A percentile compares a stretch with the other conserved stretches of the same genome.
phyloP scores from a whole-genome alignment of 2,888 invertebrate species.

The Rhingia campestris region DNA sequence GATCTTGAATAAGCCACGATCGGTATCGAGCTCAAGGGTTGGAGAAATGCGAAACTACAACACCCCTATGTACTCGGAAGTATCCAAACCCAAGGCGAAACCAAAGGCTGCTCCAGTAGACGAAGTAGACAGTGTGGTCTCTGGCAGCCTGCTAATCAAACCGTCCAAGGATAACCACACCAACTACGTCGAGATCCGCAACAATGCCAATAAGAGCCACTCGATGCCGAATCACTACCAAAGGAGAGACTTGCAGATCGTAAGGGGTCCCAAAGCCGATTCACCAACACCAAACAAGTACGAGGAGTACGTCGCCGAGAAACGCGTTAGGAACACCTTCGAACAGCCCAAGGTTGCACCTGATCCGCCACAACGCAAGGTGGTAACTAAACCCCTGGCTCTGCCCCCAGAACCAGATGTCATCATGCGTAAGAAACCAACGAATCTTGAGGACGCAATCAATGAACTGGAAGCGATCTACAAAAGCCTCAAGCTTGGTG shows the following conservation, averaged over 20 bases:
- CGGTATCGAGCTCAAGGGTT: slow-evolving; percentile 79
- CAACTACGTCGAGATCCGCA: slow-evolving; percentile 80
- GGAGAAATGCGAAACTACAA: slow-evolving; percentile 78
- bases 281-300: slow-evolving; percentile 80
- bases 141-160: slow-evolving; percentile 80
- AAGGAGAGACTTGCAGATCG: slow-evolving; percentile 65
- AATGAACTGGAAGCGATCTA: slow-evolving; percentile 96
- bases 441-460: slow-evolving; percentile 93
- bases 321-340: slow-evolving; percentile 77
- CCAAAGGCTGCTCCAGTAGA: slow-evolving; percentile 64
- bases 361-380: slow-evolving; percentile 79
- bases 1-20: slow-evolving; percentile 78
- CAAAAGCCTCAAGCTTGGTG: slow-evolving; percentile 92
- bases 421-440: slow-evolving; percentile 85
- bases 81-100: slow-evolving; percentile 79
- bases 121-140: slow-evolving; percentile 78
- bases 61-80: slow-evolving; percentile 81
- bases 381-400: slow-evolving; percentile 43
- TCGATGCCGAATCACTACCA: slow-evolving; percentile 82
- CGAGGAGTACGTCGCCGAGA: slow-evolving; percentile 82
- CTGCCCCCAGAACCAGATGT: slow-evolving; percentile 79
- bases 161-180: slow-evolving; percentile 77
- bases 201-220: slow-evolving; percentile 79
- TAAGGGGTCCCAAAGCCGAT: slow-evolving; percentile 53
- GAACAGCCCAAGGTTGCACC: slow-evolving; percentile 75